These are phyloP conservation scores for Epistrophe grossulariae DNA, from an alignment of 2,888 invertebrate genomes.

Conservation along the genomic window DNA sequence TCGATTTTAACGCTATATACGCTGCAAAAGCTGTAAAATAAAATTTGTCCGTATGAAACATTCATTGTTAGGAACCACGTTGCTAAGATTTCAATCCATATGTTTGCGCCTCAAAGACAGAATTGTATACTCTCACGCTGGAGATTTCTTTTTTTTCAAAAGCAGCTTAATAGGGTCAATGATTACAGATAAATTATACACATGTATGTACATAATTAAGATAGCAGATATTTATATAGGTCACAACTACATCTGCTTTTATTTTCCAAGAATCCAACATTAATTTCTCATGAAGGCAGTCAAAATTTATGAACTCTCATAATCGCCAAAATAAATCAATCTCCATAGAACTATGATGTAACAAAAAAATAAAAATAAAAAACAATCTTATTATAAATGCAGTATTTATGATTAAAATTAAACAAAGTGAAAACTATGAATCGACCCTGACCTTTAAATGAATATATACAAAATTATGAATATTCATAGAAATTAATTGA, in stretches of 20 bases:
- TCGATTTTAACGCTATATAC: no score
- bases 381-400: neutral
- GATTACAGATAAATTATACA: neutral
- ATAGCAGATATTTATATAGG: neutral
- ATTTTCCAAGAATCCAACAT: neutral
- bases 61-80: no score
- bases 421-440: neutral
- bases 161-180: neutral
- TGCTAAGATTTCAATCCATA: no score
- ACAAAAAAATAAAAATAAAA: neutral
- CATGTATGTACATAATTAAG: neutral
- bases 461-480: slow-evolving; percentile 8
- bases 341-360: neutral
- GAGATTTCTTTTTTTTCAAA: neutral
- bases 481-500: slow-evolving; percentile 21
- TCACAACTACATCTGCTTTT: neutral
- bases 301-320: neutral
- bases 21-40: no score
- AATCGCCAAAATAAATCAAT: neutral
- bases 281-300: neutral
- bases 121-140: no score
- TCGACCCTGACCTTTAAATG: slow-evolving; percentile 35
- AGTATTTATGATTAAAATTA: neutral
- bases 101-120: no score
- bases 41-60: no score